Percentiles rank a stretch among this genome's conserved stretches.
Conservation (phyloP, 35 echinoderm and acorn worm genomes). For the Apostichopus japonicus region DNA sequence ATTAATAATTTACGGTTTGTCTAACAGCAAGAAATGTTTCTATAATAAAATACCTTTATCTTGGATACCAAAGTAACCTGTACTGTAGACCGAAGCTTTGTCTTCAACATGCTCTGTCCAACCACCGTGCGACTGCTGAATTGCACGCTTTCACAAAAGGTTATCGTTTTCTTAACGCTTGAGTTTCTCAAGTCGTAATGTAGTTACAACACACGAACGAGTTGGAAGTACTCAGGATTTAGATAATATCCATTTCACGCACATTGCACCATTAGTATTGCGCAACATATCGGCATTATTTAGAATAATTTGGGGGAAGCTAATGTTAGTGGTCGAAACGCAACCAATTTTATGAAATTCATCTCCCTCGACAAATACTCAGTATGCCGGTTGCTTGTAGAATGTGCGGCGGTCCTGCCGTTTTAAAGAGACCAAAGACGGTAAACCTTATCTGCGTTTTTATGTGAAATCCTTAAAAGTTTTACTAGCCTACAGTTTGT, state of each 20-base stretch:
- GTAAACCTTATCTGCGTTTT: slow-evolving; percentile 33
- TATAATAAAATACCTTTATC: too few species aligned
- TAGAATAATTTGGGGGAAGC: background rate
- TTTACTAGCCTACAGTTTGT: background rate
- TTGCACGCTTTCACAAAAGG: background rate
- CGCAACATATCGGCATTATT: background rate
- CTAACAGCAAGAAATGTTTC: too few species aligned
- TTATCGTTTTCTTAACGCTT: background rate
- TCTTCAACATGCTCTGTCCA: too few species aligned
- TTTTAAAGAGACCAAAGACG: slow-evolving; percentile 93
- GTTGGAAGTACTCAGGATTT: background rate
- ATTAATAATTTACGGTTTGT: too few species aligned
- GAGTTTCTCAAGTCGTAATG: background rate
- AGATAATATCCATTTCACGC: background rate
- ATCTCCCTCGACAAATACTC: background rate
- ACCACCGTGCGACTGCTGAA: background rate
- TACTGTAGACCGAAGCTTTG: too few species aligned
- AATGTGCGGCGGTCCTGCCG: slow-evolving; percentile 71
- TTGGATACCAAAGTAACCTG: too few species aligned
- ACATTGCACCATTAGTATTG: background rate
- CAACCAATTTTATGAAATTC: too few species aligned
- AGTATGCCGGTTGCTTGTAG: slow-evolving; percentile 76
- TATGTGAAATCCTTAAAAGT: too few species aligned
- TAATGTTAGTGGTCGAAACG: too few species aligned
- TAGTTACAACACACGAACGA: background rate